Percentiles rank a stretch among this genome's conserved stretches.
These are phyloP conservation scores for Plutomurus gul DNA, from an alignment of 1,140 invertebrate genomes.

Conservation along the genomic window DNA sequence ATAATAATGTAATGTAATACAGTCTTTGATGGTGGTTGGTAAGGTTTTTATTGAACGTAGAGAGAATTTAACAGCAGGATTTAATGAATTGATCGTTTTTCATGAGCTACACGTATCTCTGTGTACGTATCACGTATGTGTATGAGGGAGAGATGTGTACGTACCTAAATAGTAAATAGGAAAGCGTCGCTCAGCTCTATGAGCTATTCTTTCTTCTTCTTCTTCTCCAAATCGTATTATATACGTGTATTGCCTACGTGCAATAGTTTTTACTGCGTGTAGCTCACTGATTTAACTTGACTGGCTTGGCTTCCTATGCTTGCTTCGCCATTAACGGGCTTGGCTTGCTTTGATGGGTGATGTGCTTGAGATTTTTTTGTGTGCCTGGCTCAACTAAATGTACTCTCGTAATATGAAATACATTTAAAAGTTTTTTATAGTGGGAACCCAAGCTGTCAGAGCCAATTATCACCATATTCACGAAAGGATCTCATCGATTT, in stretches of 20 bases:
- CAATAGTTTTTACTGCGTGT: neutral
- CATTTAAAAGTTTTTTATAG: constrained; percentile 51
- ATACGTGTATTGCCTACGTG: neutral
- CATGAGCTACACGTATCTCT: neutral
- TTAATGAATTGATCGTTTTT: constrained; percentile 49
- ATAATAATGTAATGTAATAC: constrained; percentile 21
- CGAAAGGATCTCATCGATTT: constrained; percentile 53
- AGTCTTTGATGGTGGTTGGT: neutral
- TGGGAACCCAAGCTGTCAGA: constrained; percentile 53
- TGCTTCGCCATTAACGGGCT: neutral
- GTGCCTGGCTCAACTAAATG: constrained; percentile 5
- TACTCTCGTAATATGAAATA: constrained; percentile 34
- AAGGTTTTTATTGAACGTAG: neutral
- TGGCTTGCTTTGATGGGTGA: neutral
- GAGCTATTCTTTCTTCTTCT: neutral
- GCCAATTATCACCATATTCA: constrained; percentile 55
- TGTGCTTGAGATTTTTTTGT: constrained; percentile 1
- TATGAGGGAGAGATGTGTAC: too few relatives aligned
- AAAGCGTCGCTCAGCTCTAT: neutral
- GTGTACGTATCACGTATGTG: too few relatives aligned
- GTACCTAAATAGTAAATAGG: too few relatives aligned
- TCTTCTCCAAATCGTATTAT: neutral
- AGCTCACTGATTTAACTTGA: neutral
- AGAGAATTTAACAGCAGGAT: constrained; percentile 34
- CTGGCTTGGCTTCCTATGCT: neutral